Conservation (phyloP, 2,888 invertebrate genomes). For the Cataglyphis rosenhaueri region DNA sequence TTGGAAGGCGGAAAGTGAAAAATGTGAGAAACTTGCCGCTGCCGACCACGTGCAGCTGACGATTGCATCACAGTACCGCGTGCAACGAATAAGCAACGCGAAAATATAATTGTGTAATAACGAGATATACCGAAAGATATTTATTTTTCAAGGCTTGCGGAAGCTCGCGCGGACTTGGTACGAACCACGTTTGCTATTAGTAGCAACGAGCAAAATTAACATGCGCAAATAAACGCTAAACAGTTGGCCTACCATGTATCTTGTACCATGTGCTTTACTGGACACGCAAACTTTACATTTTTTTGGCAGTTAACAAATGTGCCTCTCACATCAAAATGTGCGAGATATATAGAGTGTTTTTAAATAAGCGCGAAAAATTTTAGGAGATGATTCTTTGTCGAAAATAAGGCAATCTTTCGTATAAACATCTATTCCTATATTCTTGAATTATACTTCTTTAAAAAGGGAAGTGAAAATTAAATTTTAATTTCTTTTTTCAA, state of each 20-base stretch:
- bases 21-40: slow-evolving; percentile 51
- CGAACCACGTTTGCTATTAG: slow-evolving; percentile 6
- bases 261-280: background rate
- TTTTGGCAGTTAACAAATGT: slow-evolving; percentile 2
- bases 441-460: too few species aligned
- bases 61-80: slow-evolving; percentile 47
- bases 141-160: slow-evolving; percentile 33
- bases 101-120: slow-evolving; percentile 48
- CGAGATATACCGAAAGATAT: slow-evolving; percentile 44
- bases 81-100: slow-evolving; percentile 43
- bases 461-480: too few species aligned
- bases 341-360: too few species aligned
- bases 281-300: slow-evolving; percentile 15
- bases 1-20: slow-evolving; percentile 46
- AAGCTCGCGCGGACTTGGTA: slow-evolving; percentile 34
- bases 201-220: slow-evolving; percentile 23
- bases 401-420: too few species aligned
- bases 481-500: too few species aligned
- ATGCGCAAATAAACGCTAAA: slow-evolving; percentile 2
- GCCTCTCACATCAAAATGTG: background rate
- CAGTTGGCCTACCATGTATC: background rate
- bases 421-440: too few species aligned
- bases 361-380: too few species aligned
- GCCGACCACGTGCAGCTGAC: slow-evolving; percentile 43
- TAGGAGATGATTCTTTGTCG: too few species aligned